A percentile compares a stretch with the other conserved stretches of the same genome.
Conservation (phyloP, 2,888 invertebrate genomes). For the Scaptomyza polygonia region DNA sequence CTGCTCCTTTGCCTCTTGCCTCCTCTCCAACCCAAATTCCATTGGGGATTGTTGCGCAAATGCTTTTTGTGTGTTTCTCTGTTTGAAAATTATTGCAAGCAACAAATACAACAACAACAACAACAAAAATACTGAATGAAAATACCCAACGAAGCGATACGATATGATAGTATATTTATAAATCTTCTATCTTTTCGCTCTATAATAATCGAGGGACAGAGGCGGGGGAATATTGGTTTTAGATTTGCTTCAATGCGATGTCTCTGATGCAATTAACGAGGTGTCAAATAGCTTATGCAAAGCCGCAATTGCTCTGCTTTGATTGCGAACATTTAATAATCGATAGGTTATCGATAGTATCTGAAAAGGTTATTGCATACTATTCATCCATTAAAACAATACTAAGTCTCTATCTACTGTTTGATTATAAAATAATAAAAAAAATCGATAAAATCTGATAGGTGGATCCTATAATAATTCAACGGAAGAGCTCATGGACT, state of each 20-base stretch:
- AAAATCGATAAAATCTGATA: no score
- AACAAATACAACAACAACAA: constrained; percentile 45
- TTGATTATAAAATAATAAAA: no score
- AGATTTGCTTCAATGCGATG: constrained; percentile 40
- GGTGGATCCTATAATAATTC: no score
- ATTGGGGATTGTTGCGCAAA: constrained; percentile 74
- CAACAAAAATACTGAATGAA: no score
- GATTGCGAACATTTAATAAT: background rate
- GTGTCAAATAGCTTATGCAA: constrained; percentile 61
- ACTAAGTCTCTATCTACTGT: background rate
- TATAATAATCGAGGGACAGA: constrained; percentile 13
- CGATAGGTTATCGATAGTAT: constrained; percentile 38
- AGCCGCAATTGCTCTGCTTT: background rate
- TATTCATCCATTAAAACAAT: background rate
- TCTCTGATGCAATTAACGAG: constrained; percentile 68
- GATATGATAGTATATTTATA: constrained; percentile 21
- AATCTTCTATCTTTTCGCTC: background rate
- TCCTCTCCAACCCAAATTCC: constrained; percentile 21
- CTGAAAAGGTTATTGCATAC: no score
- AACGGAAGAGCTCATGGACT: no score
- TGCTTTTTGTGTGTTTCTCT: constrained; percentile 78
- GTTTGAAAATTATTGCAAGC: constrained; percentile 77
- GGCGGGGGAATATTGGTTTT: constrained; percentile 12
- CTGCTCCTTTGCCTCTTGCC: constrained; percentile 40
- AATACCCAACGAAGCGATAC: constrained; percentile 22